Percentiles rank a stretch among this genome's conserved stretches.
phyloP scores from a whole-genome alignment of 2,888 invertebrate species.

The Dilophus febrilis region DNA sequence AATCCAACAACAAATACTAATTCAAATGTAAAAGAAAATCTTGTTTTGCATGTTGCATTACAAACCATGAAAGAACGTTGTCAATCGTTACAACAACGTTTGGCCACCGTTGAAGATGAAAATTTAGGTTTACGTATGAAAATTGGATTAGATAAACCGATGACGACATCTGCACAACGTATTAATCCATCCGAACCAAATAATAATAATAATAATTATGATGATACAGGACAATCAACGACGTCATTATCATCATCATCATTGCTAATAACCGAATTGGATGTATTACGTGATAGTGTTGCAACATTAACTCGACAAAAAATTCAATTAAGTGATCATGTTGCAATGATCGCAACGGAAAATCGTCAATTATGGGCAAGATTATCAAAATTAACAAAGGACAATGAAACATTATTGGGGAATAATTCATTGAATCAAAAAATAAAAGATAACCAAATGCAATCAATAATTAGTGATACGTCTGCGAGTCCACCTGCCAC shows the following conservation, averaged over 20 bases:
- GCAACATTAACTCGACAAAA: conserved; percentile 57
- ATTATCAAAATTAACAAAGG: conserved; percentile 43
- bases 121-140: conserved; percentile 42
- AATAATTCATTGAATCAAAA: conserved; percentile 12
- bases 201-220: no score
- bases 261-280: no score
- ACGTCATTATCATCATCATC: no score
- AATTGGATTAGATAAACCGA: conserved; percentile 25
- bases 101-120: conserved; percentile 55
- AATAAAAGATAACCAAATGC: no score
- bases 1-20: no score
- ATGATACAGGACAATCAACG: not conserved
- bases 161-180: no score
- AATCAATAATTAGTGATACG: conserved; percentile 17
- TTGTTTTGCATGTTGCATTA: conserved; percentile 53
- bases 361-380: conserved; percentile 66
- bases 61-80: conserved; percentile 72
- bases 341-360: conserved; percentile 65
- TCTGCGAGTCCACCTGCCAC: conserved; percentile 14
- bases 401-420: conserved; percentile 36
- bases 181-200: no score
- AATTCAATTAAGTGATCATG: conserved; percentile 55
- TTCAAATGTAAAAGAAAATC: no score
- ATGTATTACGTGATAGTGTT: conserved; percentile 41
- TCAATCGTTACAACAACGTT: conserved; percentile 51